phyloP scores from a whole-genome alignment of 1,140 invertebrate species.

The Harpegnathos saltator region DNA sequence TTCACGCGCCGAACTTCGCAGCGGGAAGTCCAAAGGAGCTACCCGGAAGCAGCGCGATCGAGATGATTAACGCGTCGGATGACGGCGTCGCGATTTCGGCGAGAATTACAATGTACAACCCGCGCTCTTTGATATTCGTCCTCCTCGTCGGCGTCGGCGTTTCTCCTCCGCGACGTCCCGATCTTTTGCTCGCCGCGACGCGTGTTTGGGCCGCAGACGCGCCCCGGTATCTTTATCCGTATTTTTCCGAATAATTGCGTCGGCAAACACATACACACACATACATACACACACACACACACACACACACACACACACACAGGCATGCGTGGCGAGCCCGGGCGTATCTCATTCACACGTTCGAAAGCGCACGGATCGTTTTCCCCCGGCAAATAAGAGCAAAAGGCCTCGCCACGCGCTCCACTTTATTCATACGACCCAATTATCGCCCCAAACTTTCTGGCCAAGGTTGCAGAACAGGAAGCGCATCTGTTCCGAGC shows the following conservation, averaged over 20 bases:
- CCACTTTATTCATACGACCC: constrained; percentile 43
- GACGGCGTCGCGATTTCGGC: not conserved
- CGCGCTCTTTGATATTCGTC: not conserved
- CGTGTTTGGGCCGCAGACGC: not conserved
- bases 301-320: too few species aligned
- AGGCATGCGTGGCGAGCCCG: too few species aligned
- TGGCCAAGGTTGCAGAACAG: constrained; percentile 51
- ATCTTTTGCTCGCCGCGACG: not conserved
- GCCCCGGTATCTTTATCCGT: not conserved
- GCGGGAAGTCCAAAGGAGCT: too few species aligned
- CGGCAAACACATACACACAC: not conserved
- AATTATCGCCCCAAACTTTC: constrained; percentile 56
- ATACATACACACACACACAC: too few species aligned
- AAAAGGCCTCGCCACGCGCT: not conserved
- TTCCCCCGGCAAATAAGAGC: constrained; percentile 27
- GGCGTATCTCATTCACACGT: constrained; percentile 16
- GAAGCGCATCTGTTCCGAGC: constrained; percentile 13
- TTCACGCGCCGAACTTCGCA: too few species aligned
- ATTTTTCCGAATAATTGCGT: not conserved
- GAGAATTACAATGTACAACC: not conserved
- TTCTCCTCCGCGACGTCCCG: not conserved
- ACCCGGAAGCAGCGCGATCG: too few species aligned
- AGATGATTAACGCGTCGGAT: too few species aligned
- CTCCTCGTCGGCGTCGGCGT: not conserved
- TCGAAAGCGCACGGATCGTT: not conserved